Evolutionary conservation across 1,140 invertebrate genomes (phyloP).

Genomic region (Tetramorium parvispinum): DNA sequence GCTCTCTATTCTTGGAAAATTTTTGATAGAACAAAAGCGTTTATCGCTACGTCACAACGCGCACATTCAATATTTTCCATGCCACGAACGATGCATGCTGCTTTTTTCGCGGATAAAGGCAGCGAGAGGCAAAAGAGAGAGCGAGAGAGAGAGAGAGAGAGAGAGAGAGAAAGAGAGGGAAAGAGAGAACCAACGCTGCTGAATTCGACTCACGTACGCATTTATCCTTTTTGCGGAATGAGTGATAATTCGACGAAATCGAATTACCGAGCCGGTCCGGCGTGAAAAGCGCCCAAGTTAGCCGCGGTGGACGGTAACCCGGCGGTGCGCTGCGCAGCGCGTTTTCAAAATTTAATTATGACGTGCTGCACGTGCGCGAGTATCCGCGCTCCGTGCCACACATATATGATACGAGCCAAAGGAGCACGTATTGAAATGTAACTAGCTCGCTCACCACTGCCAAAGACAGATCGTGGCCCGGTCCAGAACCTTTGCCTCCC

Average conservation of each 20-base stretch:
- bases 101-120: slow-evolving; percentile 40
- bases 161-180: neutral
- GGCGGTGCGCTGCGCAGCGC: slow-evolving; percentile 70
- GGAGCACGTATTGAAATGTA: slow-evolving; percentile 68
- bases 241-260: slow-evolving; percentile 82
- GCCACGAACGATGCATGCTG: slow-evolving; percentile 32
- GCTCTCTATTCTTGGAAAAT: slow-evolving; percentile 33
- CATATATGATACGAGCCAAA: slow-evolving; percentile 78
- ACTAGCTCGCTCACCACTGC: slow-evolving; percentile 53
- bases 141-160: neutral
- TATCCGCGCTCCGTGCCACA: slow-evolving; percentile 70
- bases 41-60: slow-evolving; percentile 42
- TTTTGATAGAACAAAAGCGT: slow-evolving; percentile 33
- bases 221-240: slow-evolving; percentile 83
- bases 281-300: slow-evolving; percentile 82
- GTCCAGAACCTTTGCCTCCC: neutral
- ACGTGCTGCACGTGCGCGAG: slow-evolving; percentile 74
- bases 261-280: slow-evolving; percentile 79
- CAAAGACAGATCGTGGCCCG: slow-evolving; percentile 18
- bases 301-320: slow-evolving; percentile 72
- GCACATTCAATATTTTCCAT: slow-evolving; percentile 63
- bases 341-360: slow-evolving; percentile 81
- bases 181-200: neutral
- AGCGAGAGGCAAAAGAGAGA: neutral
- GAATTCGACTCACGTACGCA: slow-evolving; percentile 80